Evolutionary conservation across 2,888 invertebrate genomes (phyloP), one percentile per base, ranked within the genome.

Genomic region (Drosophila lacicola): DNA sequence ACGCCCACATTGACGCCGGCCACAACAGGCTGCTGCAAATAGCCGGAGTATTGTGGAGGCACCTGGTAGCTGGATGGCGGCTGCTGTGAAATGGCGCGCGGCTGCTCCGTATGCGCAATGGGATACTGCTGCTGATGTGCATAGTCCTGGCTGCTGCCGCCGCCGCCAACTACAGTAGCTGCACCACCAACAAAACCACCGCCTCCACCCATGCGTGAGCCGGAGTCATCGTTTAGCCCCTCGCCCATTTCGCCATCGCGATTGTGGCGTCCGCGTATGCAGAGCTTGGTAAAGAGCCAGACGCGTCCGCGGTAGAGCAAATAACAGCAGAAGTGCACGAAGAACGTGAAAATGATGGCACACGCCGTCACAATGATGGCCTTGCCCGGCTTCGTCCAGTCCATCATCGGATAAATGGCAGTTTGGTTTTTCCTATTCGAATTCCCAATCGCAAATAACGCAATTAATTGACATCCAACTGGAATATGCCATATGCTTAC

Each of bases 371-470:
- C 93, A 4, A 94, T 89, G 10, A 93, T 82, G 0, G 96, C 94
- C 57, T 91, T 87, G 5, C 94, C 93, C 0, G 96, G 96, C 45
- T 94, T 93, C 19, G 94, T 92, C 97, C 97, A 97, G 92, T 97
- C 95, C 80, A 97, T 91, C 84, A 96, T 94, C 45, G 95, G 95
- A 92, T 97, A 97, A 74, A 97, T 95, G 88, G 94, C 95, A 46
- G 92, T 92, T 44, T 94, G 91, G 19, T 95, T 95, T 77, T 93
- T 93, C 74, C 96, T 95, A 17, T 17, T 17, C 1, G 1, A 50
- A n/a, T 57, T 37, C 1, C 19, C n/a, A 50, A 50, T 13, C 13
- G 19, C 91, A 19, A 91, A 4, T 14, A 13, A 33, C 10, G 3
- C 9, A 13, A 11, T 29, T 29, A 29, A 25, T 37, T 5, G 10